These are phyloP conservation scores for Heliconius congener DNA, from an alignment of 1,140 invertebrate genomes.

Conservation along the genomic window DNA sequence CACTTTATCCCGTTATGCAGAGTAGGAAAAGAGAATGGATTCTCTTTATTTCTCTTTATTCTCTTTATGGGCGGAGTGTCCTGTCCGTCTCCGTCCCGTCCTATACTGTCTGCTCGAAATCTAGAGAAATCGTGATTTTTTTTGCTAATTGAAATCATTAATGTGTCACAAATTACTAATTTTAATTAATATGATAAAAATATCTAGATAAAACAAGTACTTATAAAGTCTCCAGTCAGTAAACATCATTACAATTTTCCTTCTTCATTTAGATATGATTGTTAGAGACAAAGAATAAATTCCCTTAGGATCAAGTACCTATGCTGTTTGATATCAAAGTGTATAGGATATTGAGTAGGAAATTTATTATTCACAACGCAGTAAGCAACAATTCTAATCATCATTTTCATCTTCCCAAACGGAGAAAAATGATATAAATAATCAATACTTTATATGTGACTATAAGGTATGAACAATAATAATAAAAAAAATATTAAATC, in stretches of 20 bases:
- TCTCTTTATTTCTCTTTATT: too few species aligned
- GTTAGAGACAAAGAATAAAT: slow-evolving; percentile 1
- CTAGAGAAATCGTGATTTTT: too few species aligned
- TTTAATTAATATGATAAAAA: background rate
- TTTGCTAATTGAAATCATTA: background rate
- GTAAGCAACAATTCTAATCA: background rate
- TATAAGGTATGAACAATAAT: too few species aligned
- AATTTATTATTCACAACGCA: slow-evolving; percentile 5
- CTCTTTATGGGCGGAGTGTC: too few species aligned
- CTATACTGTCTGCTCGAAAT: too few species aligned
- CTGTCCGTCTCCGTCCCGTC: too few species aligned
- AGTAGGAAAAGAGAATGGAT: too few species aligned
- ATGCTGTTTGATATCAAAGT: background rate
- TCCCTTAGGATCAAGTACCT: background rate
- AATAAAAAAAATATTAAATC: too few species aligned
- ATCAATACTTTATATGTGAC: too few species aligned
- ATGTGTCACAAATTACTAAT: background rate
- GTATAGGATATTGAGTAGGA: background rate
- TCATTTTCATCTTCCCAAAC: too few species aligned
- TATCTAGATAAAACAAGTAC: background rate
- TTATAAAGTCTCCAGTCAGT: background rate
- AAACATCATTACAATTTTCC: background rate
- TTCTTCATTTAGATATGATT: background rate
- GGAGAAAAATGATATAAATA: too few species aligned
- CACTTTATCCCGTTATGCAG: too few species aligned